phyloP scores from a whole-genome alignment of 2,888 invertebrate genomes.

The Myathropa florea region DNA sequence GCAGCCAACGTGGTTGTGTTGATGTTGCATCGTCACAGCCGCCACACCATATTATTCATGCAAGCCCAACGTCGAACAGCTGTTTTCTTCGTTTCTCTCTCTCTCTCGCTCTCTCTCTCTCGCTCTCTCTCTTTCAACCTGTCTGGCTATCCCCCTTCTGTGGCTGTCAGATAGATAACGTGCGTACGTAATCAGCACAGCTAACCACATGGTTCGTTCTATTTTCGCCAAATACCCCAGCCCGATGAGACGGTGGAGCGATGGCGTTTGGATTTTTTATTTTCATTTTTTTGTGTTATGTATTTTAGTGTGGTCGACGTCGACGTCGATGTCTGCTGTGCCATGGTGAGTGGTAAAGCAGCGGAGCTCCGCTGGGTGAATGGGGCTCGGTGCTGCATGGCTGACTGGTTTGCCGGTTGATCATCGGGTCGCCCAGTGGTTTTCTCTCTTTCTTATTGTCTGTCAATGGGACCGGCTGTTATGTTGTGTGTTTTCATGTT shows the following conservation, averaged over 20 bases:
- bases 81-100: slow-evolving; percentile 33
- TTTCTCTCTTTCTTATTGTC: slow-evolving; percentile 9
- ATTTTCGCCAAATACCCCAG: slow-evolving; percentile 56
- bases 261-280: background rate
- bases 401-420: slow-evolving; percentile 48
- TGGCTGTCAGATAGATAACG: slow-evolving; percentile 20
- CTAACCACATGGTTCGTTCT: slow-evolving; percentile 62
- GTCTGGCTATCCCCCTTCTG: background rate
- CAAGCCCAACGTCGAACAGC: slow-evolving; percentile 43
- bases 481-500: slow-evolving; percentile 22
- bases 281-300: slow-evolving; percentile 33
- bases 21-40: slow-evolving; percentile 39
- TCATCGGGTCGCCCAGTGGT: slow-evolving; percentile 1
- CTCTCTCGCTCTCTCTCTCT: background rate
- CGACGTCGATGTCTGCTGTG: slow-evolving; percentile 8
- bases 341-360: background rate
- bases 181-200: slow-evolving; percentile 49
- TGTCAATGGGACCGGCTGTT: slow-evolving; percentile 22
- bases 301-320: slow-evolving; percentile 17
- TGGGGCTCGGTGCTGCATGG: slow-evolving; percentile 39
- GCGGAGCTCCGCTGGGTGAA: slow-evolving; percentile 5
- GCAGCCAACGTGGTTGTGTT: slow-evolving; percentile 21
- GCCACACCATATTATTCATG: background rate
- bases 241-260: slow-evolving; percentile 19
- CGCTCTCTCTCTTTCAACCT: slow-evolving; percentile 4